Conservation (phyloP, 2,797 vertebrate species). For the Notolabrus celidotus region DNA sequence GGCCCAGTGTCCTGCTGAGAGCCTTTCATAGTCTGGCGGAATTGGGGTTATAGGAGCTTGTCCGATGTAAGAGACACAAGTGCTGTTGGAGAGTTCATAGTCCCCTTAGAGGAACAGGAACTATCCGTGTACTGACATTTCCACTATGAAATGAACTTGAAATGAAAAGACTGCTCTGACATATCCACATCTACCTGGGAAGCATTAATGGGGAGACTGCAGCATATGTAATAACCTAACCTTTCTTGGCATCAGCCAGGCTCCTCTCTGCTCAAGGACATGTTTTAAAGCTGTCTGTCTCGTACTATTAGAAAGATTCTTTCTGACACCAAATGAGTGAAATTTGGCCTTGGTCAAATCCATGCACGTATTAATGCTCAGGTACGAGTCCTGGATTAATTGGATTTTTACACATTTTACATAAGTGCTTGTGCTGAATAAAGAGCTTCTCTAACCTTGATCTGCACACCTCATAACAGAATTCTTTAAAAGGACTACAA, state of each 20-base stretch:
- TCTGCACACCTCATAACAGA: slow-evolving; percentile 16
- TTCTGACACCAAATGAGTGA: slow-evolving; percentile 1
- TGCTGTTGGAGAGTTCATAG: slow-evolving; percentile 43
- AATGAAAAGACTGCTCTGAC: slow-evolving; percentile 51
- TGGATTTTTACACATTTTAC: not conserved
- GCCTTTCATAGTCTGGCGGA: slow-evolving; percentile 50
- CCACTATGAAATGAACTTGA: slow-evolving; percentile 42
- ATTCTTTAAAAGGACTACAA: slow-evolving; percentile 20
- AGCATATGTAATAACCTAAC: slow-evolving; percentile 37
- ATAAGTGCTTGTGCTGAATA: not conserved
- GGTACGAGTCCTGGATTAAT: not conserved
- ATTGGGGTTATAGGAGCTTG: slow-evolving; percentile 37
- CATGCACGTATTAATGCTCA: not conserved
- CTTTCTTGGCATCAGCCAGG: slow-evolving; percentile 13
- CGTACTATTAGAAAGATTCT: slow-evolving; percentile 1
- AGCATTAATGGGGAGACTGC: slow-evolving; percentile 32
- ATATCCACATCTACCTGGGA: slow-evolving; percentile 41
- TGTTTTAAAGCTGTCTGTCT: slow-evolving; percentile 17
- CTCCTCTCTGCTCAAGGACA: slow-evolving; percentile 17
- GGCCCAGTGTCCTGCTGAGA: slow-evolving; percentile 57
- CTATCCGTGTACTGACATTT: slow-evolving; percentile 57
- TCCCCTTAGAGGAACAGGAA: slow-evolving; percentile 41
- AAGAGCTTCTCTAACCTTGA: not conserved
- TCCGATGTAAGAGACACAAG: slow-evolving; percentile 53
- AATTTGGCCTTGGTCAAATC: slow-evolving; percentile 3